Evolutionary conservation across 2,113 vertebrate species (phyloP).

Genomic region (Casuarius casuarius): DNA sequence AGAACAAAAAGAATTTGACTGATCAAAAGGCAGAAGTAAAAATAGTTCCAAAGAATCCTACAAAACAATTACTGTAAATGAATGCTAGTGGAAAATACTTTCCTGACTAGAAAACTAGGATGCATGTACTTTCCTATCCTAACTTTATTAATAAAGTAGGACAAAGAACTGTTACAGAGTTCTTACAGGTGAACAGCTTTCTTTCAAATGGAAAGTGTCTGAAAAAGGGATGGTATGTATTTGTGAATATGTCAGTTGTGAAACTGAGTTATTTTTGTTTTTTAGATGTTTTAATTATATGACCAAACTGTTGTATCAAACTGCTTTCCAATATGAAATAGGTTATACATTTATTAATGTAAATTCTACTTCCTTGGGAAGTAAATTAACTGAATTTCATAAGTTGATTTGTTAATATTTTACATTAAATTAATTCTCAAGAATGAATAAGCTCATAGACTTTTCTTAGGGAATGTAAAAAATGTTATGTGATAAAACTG

Average conservation of each 20-base stretch:
- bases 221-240: neutral
- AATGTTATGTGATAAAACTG: neutral
- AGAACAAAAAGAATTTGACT: neutral
- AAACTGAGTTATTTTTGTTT: neutral
- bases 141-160: neutral
- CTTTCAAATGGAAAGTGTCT: neutral
- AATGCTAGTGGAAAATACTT: neutral
- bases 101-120: neutral
- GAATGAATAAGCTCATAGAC: neutral
- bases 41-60: neutral
- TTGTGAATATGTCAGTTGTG: neutral
- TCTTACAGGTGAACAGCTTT: neutral
- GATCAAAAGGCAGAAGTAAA: neutral
- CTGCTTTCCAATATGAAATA: neutral
- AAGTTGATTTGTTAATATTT: neutral
- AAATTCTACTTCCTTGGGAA: neutral
- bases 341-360: neutral
- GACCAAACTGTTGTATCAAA: neutral
- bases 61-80: neutral
- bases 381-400: neutral
- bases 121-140: neutral
- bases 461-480: neutral
- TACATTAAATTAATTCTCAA: neutral
- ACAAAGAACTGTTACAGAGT: neutral
- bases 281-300: neutral